Evolutionary conservation across 2,113 vertebrate genomes (phyloP), one percentile per base, ranked within the genome.

Genomic region (Dasypus novemcinctus): DNA sequence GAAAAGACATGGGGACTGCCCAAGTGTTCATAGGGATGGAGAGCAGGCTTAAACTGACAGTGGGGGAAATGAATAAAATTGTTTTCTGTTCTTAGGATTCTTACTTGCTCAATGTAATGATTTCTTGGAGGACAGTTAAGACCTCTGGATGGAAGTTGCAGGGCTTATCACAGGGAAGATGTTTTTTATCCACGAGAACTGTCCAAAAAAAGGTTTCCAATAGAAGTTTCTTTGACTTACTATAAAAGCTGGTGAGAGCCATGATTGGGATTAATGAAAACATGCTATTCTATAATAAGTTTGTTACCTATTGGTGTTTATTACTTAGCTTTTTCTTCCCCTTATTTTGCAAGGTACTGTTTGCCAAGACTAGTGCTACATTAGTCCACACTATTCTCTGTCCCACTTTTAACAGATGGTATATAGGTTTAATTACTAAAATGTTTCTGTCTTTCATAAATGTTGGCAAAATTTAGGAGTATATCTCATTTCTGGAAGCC

Each of bases 221-320:
- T 52, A 49, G 79, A 69, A 93, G 54, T 79, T 87, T 91, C 20
- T 92, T 76, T 82, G 94, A 59, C 61, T 87, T 78, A 75, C 84
- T 79, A 38, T 68, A 74, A 84, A 87, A 88, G 15, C 17, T 69
- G 57, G 7, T 36, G 21, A 33, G 54, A 41, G 38, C 17, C 79
- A 18, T 2, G 29, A 79, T 94, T 52, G 86, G 25, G 33, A 36
- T 76, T 72, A 66, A 71, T 41, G 41, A 46, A 64, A 82, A 83
- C 49, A 41, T 25, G 18, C 31, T 86, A 13, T 31, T 86, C 17
- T 64, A 33, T 82, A 29, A 74, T 75, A 84, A 74, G 6, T 63
- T 57, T 80, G 12, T 43, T 68, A 15, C 17, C 20, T 74, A 4
- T 33, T 6, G n/a, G 25, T 59, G n/a, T 9, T 69, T 75, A 52